Conservation (phyloP, 2,113 vertebrate genomes). For the Ahaetulla prasina region DNA sequence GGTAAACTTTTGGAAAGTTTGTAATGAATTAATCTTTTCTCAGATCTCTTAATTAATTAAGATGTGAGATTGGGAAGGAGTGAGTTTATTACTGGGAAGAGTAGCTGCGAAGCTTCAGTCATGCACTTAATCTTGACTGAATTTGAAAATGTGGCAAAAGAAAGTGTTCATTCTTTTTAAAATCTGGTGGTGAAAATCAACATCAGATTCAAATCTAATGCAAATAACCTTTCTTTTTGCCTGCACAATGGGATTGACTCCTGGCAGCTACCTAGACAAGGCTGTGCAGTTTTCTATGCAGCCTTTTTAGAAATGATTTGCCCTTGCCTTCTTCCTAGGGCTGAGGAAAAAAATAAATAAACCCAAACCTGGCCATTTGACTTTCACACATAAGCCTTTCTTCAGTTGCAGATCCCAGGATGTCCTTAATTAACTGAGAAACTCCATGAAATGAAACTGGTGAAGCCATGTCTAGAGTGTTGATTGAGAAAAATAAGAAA, state of each 20-base stretch:
- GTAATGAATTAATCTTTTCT: not conserved
- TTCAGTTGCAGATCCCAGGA: not conserved
- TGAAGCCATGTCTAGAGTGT: not conserved
- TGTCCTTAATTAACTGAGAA: not conserved
- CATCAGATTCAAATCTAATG: slow-evolving; percentile 14
- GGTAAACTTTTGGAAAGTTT: not conserved
- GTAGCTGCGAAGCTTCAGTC: not conserved
- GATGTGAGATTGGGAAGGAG: not conserved
- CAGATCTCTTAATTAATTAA: not conserved
- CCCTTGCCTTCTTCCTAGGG: not conserved
- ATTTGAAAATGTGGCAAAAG: not conserved
- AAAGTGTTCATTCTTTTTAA: not conserved
- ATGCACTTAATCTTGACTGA: not conserved
- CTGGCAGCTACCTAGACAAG: not conserved
- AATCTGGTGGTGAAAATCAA: slow-evolving; percentile 6
- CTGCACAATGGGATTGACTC: not conserved
- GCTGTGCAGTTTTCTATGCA: not conserved
- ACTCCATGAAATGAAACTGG: not conserved
- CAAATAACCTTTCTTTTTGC: not conserved
- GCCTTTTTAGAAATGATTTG: not conserved
- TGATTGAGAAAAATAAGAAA: not conserved
- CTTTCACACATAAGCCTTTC: not conserved
- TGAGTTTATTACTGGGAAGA: not conserved
- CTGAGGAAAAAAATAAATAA: not conserved
- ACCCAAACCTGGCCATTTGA: not conserved